A percentile compares a stretch with the other conserved stretches of the same genome.
These are phyloP conservation scores for Bettongia penicillata DNA, from an alignment of 2,113 vertebrate genomes.

Conservation along the genomic window DNA sequence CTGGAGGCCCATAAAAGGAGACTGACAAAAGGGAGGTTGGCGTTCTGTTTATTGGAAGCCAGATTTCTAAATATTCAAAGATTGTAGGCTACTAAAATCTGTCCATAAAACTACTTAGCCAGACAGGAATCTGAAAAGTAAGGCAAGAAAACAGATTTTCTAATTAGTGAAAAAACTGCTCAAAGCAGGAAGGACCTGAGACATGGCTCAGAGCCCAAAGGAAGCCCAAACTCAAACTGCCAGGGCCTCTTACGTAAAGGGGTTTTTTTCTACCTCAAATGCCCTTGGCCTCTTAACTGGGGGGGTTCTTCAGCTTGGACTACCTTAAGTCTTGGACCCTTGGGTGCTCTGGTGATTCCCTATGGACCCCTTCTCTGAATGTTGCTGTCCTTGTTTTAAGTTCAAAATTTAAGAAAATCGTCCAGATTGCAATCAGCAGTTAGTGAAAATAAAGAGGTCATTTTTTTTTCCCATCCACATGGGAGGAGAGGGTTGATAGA, in stretches of 20 bases:
- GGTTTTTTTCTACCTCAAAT: background rate
- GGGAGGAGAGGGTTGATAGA: background rate
- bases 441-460: background rate
- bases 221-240: background rate
- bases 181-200: background rate
- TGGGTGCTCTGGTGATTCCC: background rate
- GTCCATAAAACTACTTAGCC: background rate
- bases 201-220: background rate
- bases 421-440: no score
- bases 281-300: background rate
- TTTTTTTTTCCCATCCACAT: background rate
- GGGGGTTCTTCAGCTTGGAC: background rate
- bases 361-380: background rate
- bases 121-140: background rate
- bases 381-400: background rate
- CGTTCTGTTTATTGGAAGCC: background rate
- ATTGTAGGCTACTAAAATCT: background rate
- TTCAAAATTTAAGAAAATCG: background rate
- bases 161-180: background rate
- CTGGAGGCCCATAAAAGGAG: background rate
- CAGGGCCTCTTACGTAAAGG: background rate
- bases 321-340: background rate
- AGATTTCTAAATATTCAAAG: background rate
- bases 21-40: background rate
- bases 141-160: background rate